Percentiles rank a stretch among this genome's conserved stretches.
Evolutionary conservation across 2,797 vertebrate genomes (phyloP).

Genomic region (Perodicticus potto): DNA sequence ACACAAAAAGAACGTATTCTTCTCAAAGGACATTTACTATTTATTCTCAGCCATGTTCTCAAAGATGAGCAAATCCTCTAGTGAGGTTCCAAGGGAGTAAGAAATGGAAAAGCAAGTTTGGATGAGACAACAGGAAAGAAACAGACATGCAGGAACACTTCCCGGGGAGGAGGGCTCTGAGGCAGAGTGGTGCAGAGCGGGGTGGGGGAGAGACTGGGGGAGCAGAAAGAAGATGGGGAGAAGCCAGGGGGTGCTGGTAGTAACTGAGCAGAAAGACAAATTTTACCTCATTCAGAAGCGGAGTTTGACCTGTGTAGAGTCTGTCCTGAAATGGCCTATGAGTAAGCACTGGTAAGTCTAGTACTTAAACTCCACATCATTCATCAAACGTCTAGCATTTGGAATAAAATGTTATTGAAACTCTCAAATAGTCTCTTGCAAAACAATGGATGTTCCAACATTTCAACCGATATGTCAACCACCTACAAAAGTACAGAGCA

Average conservation of each 20-base stretch:
- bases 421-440: background rate
- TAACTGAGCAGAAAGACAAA: background rate
- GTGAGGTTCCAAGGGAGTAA: background rate
- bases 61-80: background rate
- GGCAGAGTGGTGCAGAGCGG: background rate
- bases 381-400: background rate
- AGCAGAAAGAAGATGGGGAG: background rate
- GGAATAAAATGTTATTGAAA: background rate
- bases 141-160: background rate
- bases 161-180: background rate
- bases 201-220: too few relatives aligned
- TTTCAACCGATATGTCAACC: background rate
- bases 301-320: background rate
- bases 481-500: conserved; percentile 20
- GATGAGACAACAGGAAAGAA: background rate
- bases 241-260: background rate
- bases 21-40: background rate
- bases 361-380: background rate
- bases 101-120: background rate
- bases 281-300: background rate
- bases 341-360: background rate
- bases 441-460: conserved; percentile 7
- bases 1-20: background rate
- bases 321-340: background rate
- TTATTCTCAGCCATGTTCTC: background rate